Percentiles rank a stretch among this genome's conserved stretches.
These are phyloP conservation scores for Lanius ludovicianus DNA, from an alignment of 2,113 vertebrate species.

Conservation along the genomic window DNA sequence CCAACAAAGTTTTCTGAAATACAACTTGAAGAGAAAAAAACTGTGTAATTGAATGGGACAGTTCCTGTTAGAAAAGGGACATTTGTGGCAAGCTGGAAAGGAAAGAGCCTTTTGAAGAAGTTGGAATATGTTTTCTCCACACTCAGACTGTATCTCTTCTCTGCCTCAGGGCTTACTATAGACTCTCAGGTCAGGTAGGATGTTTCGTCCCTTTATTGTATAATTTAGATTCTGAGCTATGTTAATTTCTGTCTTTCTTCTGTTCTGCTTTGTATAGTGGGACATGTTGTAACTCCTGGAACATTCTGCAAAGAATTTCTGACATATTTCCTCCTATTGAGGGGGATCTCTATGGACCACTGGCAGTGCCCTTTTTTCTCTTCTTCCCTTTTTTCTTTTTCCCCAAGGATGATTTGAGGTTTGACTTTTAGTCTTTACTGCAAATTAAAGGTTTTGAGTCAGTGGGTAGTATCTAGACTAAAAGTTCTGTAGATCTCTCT, in stretches of 20 bases:
- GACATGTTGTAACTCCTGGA: not conserved
- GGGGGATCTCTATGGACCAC: not conserved
- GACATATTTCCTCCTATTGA: not conserved
- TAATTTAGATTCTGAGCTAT: conserved; percentile 12
- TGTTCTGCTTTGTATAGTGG: not conserved
- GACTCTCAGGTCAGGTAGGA: not conserved
- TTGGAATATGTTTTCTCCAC: not conserved
- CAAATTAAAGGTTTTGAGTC: not conserved
- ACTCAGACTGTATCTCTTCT: not conserved
- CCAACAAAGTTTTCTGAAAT: not conserved
- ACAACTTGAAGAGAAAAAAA: not conserved
- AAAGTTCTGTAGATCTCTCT: not conserved
- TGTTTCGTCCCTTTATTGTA: conserved; percentile 5
- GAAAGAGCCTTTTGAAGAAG: not conserved
- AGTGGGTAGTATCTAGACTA: not conserved
- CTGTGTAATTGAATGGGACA: not conserved
- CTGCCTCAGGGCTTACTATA: conserved; percentile 28
- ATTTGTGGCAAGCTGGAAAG: not conserved
- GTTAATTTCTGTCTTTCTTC: conserved; percentile 12
- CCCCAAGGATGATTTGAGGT: not conserved
- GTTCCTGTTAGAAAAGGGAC: not conserved
- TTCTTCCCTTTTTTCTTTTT: not conserved
- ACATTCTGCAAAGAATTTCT: not conserved
- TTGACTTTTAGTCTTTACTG: not conserved
- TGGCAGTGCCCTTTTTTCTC: not conserved